These are phyloP conservation scores for Mylabris phalerata DNA, from an alignment of 1,140 invertebrate species.

Conservation along the genomic window DNA sequence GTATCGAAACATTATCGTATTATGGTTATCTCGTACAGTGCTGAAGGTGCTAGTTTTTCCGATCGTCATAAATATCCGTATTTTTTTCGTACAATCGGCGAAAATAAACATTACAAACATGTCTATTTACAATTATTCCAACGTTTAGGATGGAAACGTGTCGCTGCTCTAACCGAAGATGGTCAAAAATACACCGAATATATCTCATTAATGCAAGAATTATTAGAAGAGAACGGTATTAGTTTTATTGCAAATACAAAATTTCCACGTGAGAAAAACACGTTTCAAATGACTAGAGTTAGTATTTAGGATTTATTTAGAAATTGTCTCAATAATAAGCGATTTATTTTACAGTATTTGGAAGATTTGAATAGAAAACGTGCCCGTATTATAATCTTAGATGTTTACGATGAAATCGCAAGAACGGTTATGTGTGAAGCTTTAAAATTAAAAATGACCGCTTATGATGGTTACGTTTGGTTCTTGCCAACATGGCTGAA, in stretches of 20 bases:
- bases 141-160: conserved; percentile 58
- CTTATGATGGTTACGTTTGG: conserved; percentile 69
- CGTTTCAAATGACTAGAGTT: conserved; percentile 36
- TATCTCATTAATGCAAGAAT: conserved; percentile 62
- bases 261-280: conserved; percentile 50
- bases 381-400: conserved; percentile 71
- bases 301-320: conserved; percentile 3
- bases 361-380: conserved; percentile 58
- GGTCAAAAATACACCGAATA: conserved; percentile 78
- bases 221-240: conserved; percentile 55
- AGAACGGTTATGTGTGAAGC: conserved; percentile 71
- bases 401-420: conserved; percentile 62
- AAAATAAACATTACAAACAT: conserved; percentile 66
- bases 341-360: conserved; percentile 54
- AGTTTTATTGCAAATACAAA: conserved; percentile 64
- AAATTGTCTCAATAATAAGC: background rate
- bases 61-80: conserved; percentile 69
- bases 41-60: conserved; percentile 65
- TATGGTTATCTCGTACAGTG: conserved; percentile 74
- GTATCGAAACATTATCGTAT: conserved; percentile 73
- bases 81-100: conserved; percentile 78
- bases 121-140: conserved; percentile 63
- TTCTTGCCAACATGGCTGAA: conserved; percentile 71
- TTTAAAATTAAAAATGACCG: conserved; percentile 60
- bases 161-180: conserved; percentile 70